These are phyloP conservation scores for Lethenteron camtschaticum DNA, from an alignment of 2,113 vertebrate genomes.

Conservation along the genomic window DNA sequence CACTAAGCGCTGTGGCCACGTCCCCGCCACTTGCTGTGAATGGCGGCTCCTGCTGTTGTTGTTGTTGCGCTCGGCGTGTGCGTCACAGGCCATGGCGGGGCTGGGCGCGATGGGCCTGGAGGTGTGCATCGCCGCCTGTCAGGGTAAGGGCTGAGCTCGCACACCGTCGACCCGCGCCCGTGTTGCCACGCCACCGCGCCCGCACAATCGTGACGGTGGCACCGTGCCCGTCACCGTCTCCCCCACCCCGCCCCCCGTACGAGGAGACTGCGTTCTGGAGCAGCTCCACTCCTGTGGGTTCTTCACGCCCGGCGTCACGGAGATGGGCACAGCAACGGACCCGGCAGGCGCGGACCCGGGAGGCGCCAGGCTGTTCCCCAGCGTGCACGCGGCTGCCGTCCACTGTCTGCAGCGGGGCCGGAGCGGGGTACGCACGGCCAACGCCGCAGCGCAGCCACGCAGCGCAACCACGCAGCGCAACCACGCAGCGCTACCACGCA, in stretches of 20 bases:
- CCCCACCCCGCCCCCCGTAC: too few species aligned
- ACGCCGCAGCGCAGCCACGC: too few species aligned
- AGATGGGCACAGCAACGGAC: constrained; percentile 12
- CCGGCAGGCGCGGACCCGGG: not conserved
- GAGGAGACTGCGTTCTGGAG: constrained; percentile 23
- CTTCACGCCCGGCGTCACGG: constrained; percentile 45
- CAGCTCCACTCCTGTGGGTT: constrained; percentile 49
- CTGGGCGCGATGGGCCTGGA: constrained; percentile 51
- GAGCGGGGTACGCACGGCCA: too few species aligned
- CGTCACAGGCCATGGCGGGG: constrained; percentile 49
- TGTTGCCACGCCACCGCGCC: too few species aligned
- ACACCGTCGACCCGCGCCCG: too few species aligned
- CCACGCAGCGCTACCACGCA: too few species aligned
- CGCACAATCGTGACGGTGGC: too few species aligned
- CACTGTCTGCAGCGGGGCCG: constrained; percentile 15
- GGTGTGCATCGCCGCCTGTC: constrained; percentile 49
- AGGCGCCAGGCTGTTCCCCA: constrained; percentile 34
- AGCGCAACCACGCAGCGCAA: too few species aligned
- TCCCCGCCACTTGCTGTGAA: constrained; percentile 14
- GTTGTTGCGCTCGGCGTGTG: constrained; percentile 10
- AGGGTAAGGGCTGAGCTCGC: constrained; percentile 23
- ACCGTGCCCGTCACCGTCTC: too few species aligned
- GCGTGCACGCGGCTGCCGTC: constrained; percentile 39
- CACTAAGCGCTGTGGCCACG: not conserved
- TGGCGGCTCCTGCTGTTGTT: constrained; percentile 11